Evolutionary conservation across 2,888 invertebrate genomes (phyloP), one percentile per base, ranked within the genome.

Genomic region (Steinernema scapterisci): DNA sequence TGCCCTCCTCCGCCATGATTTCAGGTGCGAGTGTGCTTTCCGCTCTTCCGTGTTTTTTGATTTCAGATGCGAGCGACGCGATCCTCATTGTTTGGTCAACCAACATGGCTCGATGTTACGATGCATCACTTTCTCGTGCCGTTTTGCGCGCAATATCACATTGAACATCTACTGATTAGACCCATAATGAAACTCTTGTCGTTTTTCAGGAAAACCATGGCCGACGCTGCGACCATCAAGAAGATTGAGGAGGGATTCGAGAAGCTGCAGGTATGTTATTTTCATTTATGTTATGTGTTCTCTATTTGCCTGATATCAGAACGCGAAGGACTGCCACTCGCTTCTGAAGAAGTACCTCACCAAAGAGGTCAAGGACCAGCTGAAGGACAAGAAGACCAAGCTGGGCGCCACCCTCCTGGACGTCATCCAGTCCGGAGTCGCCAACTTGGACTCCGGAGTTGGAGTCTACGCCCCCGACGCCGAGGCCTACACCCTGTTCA

Each of bases 311-410:
- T 54, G 19, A 70, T 82, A 81, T 11, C 78, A 86, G 85, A 83
- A 76, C 38, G 83, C 86, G 75, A 73, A 78, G 70, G 93, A 95
- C 90, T 95, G 95, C 89, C 94, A 95, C 90, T 96, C 95, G 78
- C 92, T 97, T 90, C 91, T 97, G 91, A 97, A 96, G 92, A 96
- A 96, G 90, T 93, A 93, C 91, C 92, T 96, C 87, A 93, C 94
- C 89, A 92, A 92, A 90, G 94, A 94, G 75, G 80, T 80, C 45
- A 77, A 81, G 56, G 75, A 81, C 31, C 23, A 72, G 87, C 91
- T 95, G 81, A 96, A 96, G 91, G 93, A 92, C 90, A 93, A 93
- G 92, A 95, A 95, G 91, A 95, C 95, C 79, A 92, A 93, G 82
- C 94, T 96, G 89, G 95, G 94, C 85, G 95, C 95, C 78, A 93